phyloP scores from a whole-genome alignment of 2,113 vertebrate species.

The human region GRCh38 chr9:38711001-38711500 shows the following conservation, averaged over 20 bases:
- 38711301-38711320: background rate
- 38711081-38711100: background rate
- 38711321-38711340: background rate
- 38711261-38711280: background rate
- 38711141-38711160: background rate
- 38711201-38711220: background rate
- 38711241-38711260: background rate
- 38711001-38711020: background rate
- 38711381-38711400: background rate
- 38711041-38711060: background rate
- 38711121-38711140: background rate
- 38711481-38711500: background rate
- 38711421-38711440: background rate
- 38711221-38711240: too few species aligned
- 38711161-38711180: background rate
- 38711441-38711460: background rate
- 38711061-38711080: background rate
- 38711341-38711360: background rate
- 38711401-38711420: background rate
- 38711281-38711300: background rate
- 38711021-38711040: background rate
- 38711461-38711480: too few species aligned
- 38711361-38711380: background rate
- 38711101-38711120: background rate
- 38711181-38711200: background rate